Conservation (phyloP, 1,140 invertebrate genomes). For the Dufourea novaeangliae region DNA sequence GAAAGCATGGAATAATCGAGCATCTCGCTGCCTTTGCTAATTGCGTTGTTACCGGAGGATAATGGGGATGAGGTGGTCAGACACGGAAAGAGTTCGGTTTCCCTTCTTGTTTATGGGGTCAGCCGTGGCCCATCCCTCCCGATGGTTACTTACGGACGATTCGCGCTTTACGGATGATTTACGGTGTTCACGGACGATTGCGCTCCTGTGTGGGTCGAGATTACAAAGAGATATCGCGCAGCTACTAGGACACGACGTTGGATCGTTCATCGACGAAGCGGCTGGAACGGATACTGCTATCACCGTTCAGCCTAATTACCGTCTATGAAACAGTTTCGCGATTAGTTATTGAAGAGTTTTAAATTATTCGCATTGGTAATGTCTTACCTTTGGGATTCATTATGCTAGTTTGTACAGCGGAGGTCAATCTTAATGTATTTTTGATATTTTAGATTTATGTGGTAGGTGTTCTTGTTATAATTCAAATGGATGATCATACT, state of each 20-base stretch:
- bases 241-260: constrained; percentile 7
- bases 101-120: constrained; percentile 46
- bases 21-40: background rate
- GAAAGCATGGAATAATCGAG: constrained; percentile 19
- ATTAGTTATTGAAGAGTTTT: background rate
- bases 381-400: too few relatives aligned
- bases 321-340: background rate
- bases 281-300: background rate
- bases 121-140: background rate
- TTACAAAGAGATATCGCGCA: constrained; percentile 37
- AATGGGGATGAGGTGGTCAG: background rate
- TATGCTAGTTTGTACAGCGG: too few relatives aligned
- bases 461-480: too few relatives aligned
- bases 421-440: too few relatives aligned
- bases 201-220: constrained; percentile 22
- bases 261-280: constrained; percentile 8
- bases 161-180: constrained; percentile 59
- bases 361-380: too few relatives aligned
- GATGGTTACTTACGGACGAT: constrained; percentile 12
- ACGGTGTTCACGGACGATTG: constrained; percentile 38
- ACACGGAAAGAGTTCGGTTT: constrained; percentile 11
- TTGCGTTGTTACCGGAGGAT: background rate
- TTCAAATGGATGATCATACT: too few relatives aligned
- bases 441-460: too few relatives aligned
- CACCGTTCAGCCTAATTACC: constrained; percentile 1